phyloP scores from a whole-genome alignment of 2,113 vertebrate genomes.

The Ibidorhyncha struthersii region DNA sequence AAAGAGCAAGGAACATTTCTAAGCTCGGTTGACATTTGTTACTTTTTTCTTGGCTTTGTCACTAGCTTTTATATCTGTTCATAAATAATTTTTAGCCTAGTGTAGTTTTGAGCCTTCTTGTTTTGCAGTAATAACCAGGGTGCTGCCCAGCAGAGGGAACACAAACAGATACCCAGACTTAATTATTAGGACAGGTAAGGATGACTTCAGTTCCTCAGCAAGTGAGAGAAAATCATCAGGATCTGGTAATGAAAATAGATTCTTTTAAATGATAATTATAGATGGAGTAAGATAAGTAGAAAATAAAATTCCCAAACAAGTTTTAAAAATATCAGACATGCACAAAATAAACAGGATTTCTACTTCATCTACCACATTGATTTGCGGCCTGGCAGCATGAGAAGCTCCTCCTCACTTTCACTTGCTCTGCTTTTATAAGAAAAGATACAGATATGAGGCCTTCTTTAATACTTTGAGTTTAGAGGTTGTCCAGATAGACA shows the following conservation, averaged over 20 bases:
- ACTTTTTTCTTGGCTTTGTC: neutral
- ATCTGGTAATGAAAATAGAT: neutral
- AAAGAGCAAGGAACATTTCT: neutral
- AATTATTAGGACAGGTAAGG: neutral
- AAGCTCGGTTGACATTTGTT: neutral
- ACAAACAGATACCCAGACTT: neutral
- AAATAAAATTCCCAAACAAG: neutral
- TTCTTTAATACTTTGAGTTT: neutral
- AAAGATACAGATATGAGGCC: neutral
- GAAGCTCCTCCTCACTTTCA: neutral
- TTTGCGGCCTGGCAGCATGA: neutral
- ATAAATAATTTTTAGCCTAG: neutral
- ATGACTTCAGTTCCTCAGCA: neutral
- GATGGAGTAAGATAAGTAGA: neutral
- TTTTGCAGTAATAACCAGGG: neutral
- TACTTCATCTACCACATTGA: neutral
- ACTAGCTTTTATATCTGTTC: neutral
- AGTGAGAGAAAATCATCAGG: neutral
- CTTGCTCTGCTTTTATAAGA: neutral
- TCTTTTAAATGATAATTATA: neutral
- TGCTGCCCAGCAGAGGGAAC: neutral
- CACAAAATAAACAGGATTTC: neutral
- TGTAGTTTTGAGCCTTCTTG: neutral
- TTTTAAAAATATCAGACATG: neutral
- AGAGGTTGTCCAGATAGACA: neutral